Conservation (phyloP, 2,888 invertebrate species). For the Pseudococcus viburni region DNA sequence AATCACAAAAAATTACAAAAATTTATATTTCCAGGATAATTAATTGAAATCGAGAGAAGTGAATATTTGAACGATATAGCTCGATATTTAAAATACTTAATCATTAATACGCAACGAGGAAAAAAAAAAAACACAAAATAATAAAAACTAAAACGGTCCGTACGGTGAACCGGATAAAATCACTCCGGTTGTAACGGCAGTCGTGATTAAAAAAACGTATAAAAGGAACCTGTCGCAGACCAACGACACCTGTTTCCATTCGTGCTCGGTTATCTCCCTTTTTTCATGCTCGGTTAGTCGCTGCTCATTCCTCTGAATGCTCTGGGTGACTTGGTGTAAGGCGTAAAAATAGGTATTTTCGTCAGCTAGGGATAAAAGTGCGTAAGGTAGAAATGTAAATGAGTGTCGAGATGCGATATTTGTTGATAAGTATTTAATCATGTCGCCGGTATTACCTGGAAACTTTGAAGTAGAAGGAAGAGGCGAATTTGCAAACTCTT, state of each 20-base stretch:
- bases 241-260: slow-evolving; percentile 88
- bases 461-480: slow-evolving; percentile 21
- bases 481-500: slow-evolving; percentile 7
- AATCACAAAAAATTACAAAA: background rate
- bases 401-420: background rate
- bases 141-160: slow-evolving; percentile 67
- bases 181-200: slow-evolving; percentile 83
- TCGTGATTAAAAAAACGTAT: slow-evolving; percentile 83
- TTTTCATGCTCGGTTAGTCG: slow-evolving; percentile 85
- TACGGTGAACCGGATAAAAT: slow-evolving; percentile 80
- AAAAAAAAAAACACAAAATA: background rate
- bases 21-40: background rate
- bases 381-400: too few species aligned
- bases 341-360: slow-evolving; percentile 69
- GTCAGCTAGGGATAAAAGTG: background rate
- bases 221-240: slow-evolving; percentile 86
- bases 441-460: background rate
- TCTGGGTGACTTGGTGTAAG: slow-evolving; percentile 80
- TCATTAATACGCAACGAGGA: background rate
- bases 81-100: slow-evolving; percentile 24
- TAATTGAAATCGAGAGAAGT: background rate
- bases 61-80: background rate
- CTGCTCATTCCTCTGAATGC: slow-evolving; percentile 85
- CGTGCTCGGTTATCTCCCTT: slow-evolving; percentile 83
- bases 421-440: slow-evolving; percentile 17